phyloP scores from a whole-genome alignment of 2,113 vertebrate genomes.

The Nanorana parkeri region DNA sequence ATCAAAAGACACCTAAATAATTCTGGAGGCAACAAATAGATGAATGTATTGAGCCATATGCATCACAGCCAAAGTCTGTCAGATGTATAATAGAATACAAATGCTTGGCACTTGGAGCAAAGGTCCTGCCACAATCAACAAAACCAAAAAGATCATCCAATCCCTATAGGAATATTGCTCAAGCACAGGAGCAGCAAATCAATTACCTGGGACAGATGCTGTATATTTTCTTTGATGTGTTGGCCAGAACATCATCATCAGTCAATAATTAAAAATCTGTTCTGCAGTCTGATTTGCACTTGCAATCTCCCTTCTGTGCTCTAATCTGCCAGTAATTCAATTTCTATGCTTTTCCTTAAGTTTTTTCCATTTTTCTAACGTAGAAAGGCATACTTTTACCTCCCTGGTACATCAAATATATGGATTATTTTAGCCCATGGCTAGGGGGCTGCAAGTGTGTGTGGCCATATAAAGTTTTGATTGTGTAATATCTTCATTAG shows the following conservation, averaged over 20 bases:
- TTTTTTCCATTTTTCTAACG: no score
- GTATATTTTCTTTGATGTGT: not conserved
- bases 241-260: not conserved
- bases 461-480: no score
- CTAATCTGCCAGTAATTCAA: no score
- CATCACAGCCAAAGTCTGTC: constrained; percentile 34
- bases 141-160: constrained; percentile 29
- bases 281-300: no score
- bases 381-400: no score
- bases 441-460: no score
- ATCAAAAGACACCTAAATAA: not conserved
- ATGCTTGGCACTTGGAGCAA: constrained; percentile 29
- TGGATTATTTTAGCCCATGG: no score
- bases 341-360: no score
- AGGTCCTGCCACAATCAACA: constrained; percentile 31
- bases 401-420: no score
- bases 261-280: no score
- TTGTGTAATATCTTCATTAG: no score
- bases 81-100: constrained; percentile 31
- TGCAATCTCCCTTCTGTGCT: no score
- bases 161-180: constrained; percentile 21
- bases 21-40: not conserved
- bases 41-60: not conserved
- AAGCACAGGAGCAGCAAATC: constrained; percentile 8
- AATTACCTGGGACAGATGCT: constrained; percentile 40